Evolutionary conservation across 1,140 invertebrate species (phyloP), one percentile per base, ranked within the genome.

Genomic region (Nomia melanderi): DNA sequence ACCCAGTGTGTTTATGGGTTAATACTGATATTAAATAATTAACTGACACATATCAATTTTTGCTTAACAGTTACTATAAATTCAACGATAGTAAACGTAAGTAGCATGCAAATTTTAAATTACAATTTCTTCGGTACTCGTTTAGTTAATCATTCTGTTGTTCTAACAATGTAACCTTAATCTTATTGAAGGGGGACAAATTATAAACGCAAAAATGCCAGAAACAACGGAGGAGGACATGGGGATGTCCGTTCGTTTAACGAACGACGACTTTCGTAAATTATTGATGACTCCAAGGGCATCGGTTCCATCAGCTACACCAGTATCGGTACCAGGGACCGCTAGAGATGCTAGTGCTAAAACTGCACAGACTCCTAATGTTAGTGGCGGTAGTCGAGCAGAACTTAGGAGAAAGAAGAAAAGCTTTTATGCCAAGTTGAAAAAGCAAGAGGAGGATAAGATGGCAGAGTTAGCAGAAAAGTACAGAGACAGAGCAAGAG

Each of bases 261-360:
- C 98, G 11, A 99, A 99, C 93, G 98, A 98, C 89, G 98, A 99
- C 91, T 99, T 99, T 88, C 94, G 98, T 33, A 98, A 98, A 88
- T 91, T 99, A 17, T 92, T 99, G 72, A 99, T 99, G 97, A 99
- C 98, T 0, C 98, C 98, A 0, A 93, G 97, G 63, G 91, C 95
- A 12, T 95, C 96, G 0, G 94, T 94, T 7, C 93, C 95, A 25
- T 90, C 94, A 56, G 87, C 93, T 4, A 93, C 93, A 0, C 91
- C 91, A 27, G 77, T 88, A 60, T 86, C 92, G 39, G 56, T 92
- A 60, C 69, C 92, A 71, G 86, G 94, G 20, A 93, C 95, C 27
- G 90, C 93, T 69, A 87, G 94, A 70, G 93, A 95, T 91, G 93
- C 94, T 54, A 92, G 94, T 91, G 94, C 93, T 36, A 94, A 95